phyloP scores from a whole-genome alignment of 2,797 vertebrate genomes.

The Paedocypris micromegethes region DNA sequence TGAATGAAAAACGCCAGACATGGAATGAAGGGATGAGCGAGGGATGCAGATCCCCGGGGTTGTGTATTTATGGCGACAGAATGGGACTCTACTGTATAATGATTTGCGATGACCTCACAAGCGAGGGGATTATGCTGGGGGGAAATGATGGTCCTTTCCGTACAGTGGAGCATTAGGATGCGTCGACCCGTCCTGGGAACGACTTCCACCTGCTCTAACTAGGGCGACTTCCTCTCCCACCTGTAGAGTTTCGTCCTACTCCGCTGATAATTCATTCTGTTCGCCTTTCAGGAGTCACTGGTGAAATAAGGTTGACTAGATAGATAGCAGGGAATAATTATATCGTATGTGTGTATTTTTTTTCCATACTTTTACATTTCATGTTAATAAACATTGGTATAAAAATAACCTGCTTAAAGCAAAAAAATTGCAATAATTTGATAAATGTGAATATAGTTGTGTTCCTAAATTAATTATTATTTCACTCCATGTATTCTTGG shows the following conservation, averaged over 20 bases:
- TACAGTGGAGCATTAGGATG: conserved; percentile 44
- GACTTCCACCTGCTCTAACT: conserved; percentile 3
- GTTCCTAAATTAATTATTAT: too few relatives aligned
- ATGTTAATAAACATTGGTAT: too few relatives aligned
- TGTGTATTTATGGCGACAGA: conserved; percentile 68
- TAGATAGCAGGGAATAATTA: too few relatives aligned
- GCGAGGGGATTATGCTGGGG: conserved; percentile 71
- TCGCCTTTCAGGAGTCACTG: too few relatives aligned
- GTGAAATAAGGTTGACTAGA: too few relatives aligned
- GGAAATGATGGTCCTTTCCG: conserved; percentile 65
- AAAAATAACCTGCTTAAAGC: too few relatives aligned
- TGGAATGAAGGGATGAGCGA: conserved; percentile 17
- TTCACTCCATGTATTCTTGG: too few relatives aligned
- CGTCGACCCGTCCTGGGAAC: conserved; percentile 21
- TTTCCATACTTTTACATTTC: too few relatives aligned
- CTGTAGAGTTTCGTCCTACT: conserved; percentile 10
- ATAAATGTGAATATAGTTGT: too few relatives aligned
- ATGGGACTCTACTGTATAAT: conserved; percentile 70
- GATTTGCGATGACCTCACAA: conserved; percentile 70
- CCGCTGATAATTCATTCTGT: too few relatives aligned
- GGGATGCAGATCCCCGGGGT: conserved; percentile 57
- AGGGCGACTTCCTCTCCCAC: conserved; percentile 4
- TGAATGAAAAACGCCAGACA: conserved; percentile 28
- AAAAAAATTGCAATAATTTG: too few relatives aligned
- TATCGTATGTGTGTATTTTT: too few relatives aligned